Base-by-base conservation (phyloP, 2,888 invertebrate species). In the Cyaniris semiargus region DNA sequence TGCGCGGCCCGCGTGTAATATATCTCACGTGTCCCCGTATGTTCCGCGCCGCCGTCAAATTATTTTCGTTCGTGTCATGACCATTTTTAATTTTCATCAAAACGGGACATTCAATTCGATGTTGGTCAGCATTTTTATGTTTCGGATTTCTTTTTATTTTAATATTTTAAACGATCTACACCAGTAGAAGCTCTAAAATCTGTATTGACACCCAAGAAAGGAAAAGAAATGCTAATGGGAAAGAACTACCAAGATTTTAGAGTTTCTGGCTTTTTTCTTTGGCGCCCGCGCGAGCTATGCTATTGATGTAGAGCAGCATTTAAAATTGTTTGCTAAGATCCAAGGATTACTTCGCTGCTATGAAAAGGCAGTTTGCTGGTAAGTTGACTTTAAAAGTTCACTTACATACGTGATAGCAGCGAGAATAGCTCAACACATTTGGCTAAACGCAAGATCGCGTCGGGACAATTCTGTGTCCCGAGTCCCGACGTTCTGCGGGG, bases 11-110 rank as follows among this genome's bases (percentile, higher is more conserved):
- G 93, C 90, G 91, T 92, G 93, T 94, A 94, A 94, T 94, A 94
- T 94, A 94, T 94, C 93, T 91, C 94, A 94, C 94, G 94, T 94
- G 94, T 93, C 92, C 88, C 92, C 94, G 92, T 92, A 92, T 93
- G 94, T 94, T 93, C 23, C 60, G 27, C 27, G 21, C 27, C 27
- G 27, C 66, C 66, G 92, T 93, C 92, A 93, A 93, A 94, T 93
- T 94, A 94, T 94, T 94, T 94, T 94, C 90, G 94, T 93, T 91
- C 94, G 87, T 91, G 94, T 93, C 94, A 93, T 92, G 90, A 94
- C 53, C 53, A 53, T 53, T 53, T 53, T 53, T 53, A 53, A 53
- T 18, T 53, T 53, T 18, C 53, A 18, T 53, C 53, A 53, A 18
- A 53, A 53, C 53, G 53, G 53, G 53, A 53, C 53, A 53, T 18